These are phyloP conservation scores for Antechinus flavipes DNA, from an alignment of 2,113 vertebrate species.

Conservation along the genomic window DNA sequence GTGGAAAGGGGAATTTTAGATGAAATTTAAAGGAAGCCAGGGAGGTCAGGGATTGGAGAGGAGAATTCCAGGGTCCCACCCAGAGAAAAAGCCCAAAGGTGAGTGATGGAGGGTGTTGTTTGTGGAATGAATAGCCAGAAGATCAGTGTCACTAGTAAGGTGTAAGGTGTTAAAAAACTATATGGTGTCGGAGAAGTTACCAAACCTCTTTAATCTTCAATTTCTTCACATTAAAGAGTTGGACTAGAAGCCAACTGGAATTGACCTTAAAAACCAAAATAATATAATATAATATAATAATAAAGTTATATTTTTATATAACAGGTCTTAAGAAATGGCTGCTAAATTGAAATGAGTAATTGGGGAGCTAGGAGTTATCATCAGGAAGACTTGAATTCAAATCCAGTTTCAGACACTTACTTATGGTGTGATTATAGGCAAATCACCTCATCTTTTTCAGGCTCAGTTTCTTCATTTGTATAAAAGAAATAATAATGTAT, in stretches of 20 bases:
- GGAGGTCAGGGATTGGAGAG: background rate
- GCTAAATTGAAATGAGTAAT: background rate
- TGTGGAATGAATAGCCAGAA: background rate
- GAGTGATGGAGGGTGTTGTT: background rate
- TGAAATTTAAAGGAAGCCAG: background rate
- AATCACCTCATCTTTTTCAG: background rate
- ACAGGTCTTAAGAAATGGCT: background rate
- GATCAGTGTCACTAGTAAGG: background rate
- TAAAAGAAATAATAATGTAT: background rate
- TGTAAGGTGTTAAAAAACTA: background rate
- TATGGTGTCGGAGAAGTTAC: background rate
- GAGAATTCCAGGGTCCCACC: background rate
- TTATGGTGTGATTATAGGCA: background rate
- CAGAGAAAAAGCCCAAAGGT: background rate
- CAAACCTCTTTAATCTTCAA: background rate
- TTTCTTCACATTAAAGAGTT: background rate
- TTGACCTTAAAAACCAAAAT: too few species aligned
- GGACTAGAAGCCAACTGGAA: background rate
- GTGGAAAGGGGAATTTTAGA: background rate
- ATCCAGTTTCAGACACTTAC: background rate
- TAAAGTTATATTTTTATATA: background rate
- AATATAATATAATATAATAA: too few species aligned
- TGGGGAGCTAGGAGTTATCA: background rate
- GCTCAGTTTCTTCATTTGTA: background rate
- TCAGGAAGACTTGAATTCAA: background rate